Evolutionary conservation across 2,888 invertebrate genomes (phyloP), one percentile per base, ranked within the genome.

Genomic region (Leptogaster cylindrica): DNA sequence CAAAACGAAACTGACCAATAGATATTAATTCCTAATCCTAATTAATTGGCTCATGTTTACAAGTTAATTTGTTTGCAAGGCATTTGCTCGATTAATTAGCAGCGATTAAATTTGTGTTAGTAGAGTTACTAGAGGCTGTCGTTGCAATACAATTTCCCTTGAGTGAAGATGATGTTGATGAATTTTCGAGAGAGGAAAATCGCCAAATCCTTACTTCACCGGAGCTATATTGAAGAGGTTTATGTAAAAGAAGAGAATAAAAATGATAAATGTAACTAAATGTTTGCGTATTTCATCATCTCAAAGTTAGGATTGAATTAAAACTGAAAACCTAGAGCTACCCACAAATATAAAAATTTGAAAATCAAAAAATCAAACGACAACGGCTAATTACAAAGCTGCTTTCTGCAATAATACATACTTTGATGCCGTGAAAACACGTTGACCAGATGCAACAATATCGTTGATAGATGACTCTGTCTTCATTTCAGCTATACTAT

Each of bases 371-470:
- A 12, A 28, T 10, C 28, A 3, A 51, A 12, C 27, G 23, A n/a
- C 14, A 51, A 51, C 41, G 6, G n/a, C 18, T 39, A 39, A 7
- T 39, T 5, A 39, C 10, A n/a, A 50, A 50, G 16, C 20, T 16
- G 14, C 20, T 12, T 33, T 36, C 8, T 23, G 23, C 14, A 8
- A 12, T 27, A 8, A 10, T 68, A 87, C 89, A 85, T 77, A 92
- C 92, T 89, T 92, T 78, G 92, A 91, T 31, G 92, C 93, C 28
- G 93, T 92, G 80, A 92, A 93, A 68, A 93, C 84, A 72, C 85
- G 83, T 61, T 85, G 83, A 14, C 84, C 83, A 77, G 88, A 88
- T 63, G 87, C 85, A 16, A 87, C 84, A 71, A 90, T 84, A 70
- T 88, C 86, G 77, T 89, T 90, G 72, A 90, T 88, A 51, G 88